Evolutionary conservation across 2,888 invertebrate genomes (phyloP).

Genomic region (Laothoe populi): DNA sequence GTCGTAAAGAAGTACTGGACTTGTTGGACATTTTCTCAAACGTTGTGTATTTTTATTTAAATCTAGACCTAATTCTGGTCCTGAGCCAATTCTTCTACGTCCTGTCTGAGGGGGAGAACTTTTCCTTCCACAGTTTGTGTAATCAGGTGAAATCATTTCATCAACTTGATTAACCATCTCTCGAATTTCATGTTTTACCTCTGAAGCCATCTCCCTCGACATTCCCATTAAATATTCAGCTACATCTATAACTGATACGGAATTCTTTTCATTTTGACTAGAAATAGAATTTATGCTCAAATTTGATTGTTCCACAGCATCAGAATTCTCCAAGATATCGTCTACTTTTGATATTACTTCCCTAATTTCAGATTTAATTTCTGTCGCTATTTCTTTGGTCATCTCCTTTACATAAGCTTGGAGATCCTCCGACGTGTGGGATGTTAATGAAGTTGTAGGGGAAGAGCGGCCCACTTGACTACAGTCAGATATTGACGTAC

Average conservation of each 20-base stretch:
- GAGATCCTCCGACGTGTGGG: conserved; percentile 86
- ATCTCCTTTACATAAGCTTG: conserved; percentile 91
- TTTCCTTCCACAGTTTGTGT: conserved; percentile 63
- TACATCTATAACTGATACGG: conserved; percentile 90
- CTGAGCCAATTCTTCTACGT: conserved; percentile 72
- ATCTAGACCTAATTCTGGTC: conserved; percentile 74
- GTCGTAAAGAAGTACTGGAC: conserved; percentile 71
- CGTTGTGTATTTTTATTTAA: conserved; percentile 58
- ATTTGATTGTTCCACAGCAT: conserved; percentile 83
- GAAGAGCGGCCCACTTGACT: conserved; percentile 83
- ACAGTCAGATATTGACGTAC: conserved; percentile 82
- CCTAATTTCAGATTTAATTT: conserved; percentile 92
- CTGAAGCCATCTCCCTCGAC: conserved; percentile 91
- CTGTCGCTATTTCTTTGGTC: conserved; percentile 91
- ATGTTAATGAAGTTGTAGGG: conserved; percentile 81
- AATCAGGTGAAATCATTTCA: conserved; percentile 86
- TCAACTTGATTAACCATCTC: conserved; percentile 90
- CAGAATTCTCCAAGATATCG: conserved; percentile 90
- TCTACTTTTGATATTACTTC: conserved; percentile 92
- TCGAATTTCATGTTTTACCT: conserved; percentile 91
- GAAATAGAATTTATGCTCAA: conserved; percentile 80
- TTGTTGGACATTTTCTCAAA: conserved; percentile 77
- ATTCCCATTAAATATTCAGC: conserved; percentile 91
- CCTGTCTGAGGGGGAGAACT: conserved; percentile 77
- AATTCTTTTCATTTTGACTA: conserved; percentile 87